Conservation (phyloP, 2,113 vertebrate species). For the Festucalex cinctus region DNA sequence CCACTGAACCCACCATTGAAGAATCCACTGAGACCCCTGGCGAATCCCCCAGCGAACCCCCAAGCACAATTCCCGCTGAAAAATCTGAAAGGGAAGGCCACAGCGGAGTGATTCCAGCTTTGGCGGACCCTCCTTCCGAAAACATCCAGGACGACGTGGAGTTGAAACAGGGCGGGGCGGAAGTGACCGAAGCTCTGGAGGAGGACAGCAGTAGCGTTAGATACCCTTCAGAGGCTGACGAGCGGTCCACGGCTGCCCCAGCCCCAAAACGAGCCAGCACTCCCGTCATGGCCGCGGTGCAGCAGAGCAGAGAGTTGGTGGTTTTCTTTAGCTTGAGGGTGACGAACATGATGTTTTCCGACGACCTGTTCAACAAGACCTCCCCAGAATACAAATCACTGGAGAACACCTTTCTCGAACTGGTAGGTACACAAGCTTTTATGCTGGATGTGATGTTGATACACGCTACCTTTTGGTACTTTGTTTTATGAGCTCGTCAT, state of each 20-base stretch:
- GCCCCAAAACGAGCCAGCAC: constrained; percentile 72
- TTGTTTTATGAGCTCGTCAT: constrained; percentile 43
- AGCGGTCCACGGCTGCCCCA: constrained; percentile 62
- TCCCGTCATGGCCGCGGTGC: constrained; percentile 67
- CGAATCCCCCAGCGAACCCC: too few species aligned
- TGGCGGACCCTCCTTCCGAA: constrained; percentile 17
- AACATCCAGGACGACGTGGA: constrained; percentile 35
- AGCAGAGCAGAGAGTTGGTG: constrained; percentile 81
- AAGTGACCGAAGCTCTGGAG: constrained; percentile 20
- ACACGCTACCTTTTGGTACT: constrained; percentile 48
- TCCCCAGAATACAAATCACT: constrained; percentile 86
- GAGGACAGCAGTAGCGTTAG: constrained; percentile 59
- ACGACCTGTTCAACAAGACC: constrained; percentile 89
- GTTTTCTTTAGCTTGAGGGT: constrained; percentile 94
- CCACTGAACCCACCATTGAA: too few species aligned
- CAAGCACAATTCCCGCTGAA: background rate
- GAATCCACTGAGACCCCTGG: too few species aligned
- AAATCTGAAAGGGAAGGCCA: constrained; percentile 19
- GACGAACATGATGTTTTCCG: constrained; percentile 89
- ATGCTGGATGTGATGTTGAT: constrained; percentile 53
- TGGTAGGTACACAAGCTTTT: constrained; percentile 83
- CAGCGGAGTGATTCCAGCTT: constrained; percentile 3
- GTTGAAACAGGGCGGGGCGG: constrained; percentile 1
- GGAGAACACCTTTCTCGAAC: constrained; percentile 85
- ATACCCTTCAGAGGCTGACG: constrained; percentile 39